phyloP scores from a whole-genome alignment of 92 coral and sea anemone genomes.

The Diadumene lineata region DNA sequence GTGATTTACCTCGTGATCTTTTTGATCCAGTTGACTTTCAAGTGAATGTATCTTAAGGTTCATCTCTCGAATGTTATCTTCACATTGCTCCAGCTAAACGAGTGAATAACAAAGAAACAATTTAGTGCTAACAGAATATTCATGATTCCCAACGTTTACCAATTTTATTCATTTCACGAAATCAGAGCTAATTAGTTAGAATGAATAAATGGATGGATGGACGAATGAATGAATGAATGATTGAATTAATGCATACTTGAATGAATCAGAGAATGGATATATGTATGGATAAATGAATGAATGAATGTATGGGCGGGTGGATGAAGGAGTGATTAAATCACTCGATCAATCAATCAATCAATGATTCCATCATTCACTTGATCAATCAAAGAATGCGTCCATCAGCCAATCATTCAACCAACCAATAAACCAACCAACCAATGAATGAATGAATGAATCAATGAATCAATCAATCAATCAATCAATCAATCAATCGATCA shows the following conservation, averaged over 20 bases:
- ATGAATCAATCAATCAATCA: neutral
- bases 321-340: neutral
- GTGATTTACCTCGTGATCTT: slow-evolving; percentile 78
- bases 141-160: no score
- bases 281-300: no score
- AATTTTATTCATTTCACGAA: no score
- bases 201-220: no score
- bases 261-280: no score
- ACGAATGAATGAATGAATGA: no score
- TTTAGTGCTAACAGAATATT: no score
- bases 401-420: neutral
- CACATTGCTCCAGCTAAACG: slow-evolving; percentile 89
- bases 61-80: slow-evolving; percentile 91
- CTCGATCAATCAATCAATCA: neutral
- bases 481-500: neutral
- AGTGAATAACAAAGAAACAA: neutral
- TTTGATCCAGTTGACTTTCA: slow-evolving; percentile 84
- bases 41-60: slow-evolving; percentile 84
- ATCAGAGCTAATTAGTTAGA: neutral
- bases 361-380: neutral
- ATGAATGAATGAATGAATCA: neutral
- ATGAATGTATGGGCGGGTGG: no score
- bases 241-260: no score
- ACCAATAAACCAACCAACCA: neutral
- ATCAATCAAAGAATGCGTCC: neutral